These are phyloP conservation scores for silkworm (Bombyx mori) DNA, from an alignment of 1,140 invertebrate genomes.

Conservation along the genomic window DNA sequence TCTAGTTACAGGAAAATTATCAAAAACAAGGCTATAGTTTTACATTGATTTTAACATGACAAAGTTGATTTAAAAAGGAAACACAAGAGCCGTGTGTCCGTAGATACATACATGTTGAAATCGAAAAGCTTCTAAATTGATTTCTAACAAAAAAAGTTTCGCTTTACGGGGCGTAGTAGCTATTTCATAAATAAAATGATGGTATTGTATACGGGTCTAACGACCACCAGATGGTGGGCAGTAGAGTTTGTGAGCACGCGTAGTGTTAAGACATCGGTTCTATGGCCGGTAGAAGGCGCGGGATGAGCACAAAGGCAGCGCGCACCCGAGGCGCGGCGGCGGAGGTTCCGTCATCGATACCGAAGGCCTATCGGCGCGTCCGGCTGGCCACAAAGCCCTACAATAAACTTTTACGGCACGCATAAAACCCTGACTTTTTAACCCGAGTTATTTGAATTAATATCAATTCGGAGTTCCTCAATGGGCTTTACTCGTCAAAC, in stretches of 20 bases:
- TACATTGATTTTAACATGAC: no score
- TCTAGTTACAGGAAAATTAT: no score
- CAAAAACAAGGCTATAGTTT: no score
- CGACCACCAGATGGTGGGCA: slow-evolving; percentile 10
- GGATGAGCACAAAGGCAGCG: slow-evolving; percentile 25
- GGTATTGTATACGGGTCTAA: slow-evolving; percentile 7
- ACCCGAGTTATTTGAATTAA: slow-evolving; percentile 71
- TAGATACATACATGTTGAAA: no score
- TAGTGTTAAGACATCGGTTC: slow-evolving; percentile 2
- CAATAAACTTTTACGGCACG: slow-evolving; percentile 67
- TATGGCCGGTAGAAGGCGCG: slow-evolving; percentile 1
- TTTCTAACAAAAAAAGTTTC: no score
- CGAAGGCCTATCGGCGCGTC: slow-evolving; percentile 58
- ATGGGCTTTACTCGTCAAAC: slow-evolving; percentile 69
- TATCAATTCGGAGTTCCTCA: slow-evolving; percentile 70
- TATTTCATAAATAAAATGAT: neutral
- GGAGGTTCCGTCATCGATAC: slow-evolving; percentile 43
- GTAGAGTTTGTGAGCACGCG: neutral
- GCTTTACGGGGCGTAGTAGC: neutral
- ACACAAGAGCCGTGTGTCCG: neutral
- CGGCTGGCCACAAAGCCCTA: slow-evolving; percentile 64
- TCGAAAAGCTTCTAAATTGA: no score
- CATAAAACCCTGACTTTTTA: slow-evolving; percentile 72
- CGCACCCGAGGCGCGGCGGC: slow-evolving; percentile 18
- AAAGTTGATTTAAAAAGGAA: no score